These are phyloP conservation scores for Watsonalla cultraria DNA, from an alignment of 2,888 invertebrate genomes.

Conservation along the genomic window DNA sequence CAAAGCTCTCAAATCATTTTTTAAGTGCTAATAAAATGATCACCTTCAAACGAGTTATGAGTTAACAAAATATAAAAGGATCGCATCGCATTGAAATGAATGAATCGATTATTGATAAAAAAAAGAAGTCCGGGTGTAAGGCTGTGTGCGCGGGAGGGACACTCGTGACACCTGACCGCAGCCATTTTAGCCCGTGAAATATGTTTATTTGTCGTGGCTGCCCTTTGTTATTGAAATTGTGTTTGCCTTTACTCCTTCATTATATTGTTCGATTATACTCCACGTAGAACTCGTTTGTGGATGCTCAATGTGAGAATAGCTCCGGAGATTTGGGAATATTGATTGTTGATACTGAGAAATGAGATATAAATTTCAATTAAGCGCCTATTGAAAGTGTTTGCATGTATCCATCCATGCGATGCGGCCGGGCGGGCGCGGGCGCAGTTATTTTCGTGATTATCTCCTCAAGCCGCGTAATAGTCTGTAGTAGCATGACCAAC, in stretches of 20 bases:
- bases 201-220: slow-evolving; percentile 77
- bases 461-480: slow-evolving; percentile 45
- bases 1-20: neutral
- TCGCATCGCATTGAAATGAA: slow-evolving; percentile 59
- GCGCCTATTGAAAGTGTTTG: slow-evolving; percentile 63
- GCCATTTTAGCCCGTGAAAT: slow-evolving; percentile 78
- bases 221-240: slow-evolving; percentile 78
- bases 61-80: slow-evolving; percentile 52
- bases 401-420: slow-evolving; percentile 28
- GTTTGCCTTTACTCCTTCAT: slow-evolving; percentile 78
- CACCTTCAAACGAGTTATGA: slow-evolving; percentile 15
- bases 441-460: slow-evolving; percentile 69
- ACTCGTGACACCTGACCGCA: slow-evolving; percentile 75
- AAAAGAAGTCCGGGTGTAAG: slow-evolving; percentile 44
- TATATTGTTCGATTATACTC: slow-evolving; percentile 77
- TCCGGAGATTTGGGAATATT: slow-evolving; percentile 74
- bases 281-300: slow-evolving; percentile 70
- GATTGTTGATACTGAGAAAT: slow-evolving; percentile 78
- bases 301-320: slow-evolving; percentile 67
- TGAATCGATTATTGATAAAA: slow-evolving; percentile 69
- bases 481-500: slow-evolving; percentile 39
- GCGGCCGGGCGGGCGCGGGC: slow-evolving; percentile 12
- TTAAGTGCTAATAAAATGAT: slow-evolving; percentile 14
- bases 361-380: slow-evolving; percentile 78
- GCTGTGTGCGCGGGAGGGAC: slow-evolving; percentile 39